Evolutionary conservation across 2,113 vertebrate genomes (phyloP).

Genomic region (Dromiciops gliroides): DNA sequence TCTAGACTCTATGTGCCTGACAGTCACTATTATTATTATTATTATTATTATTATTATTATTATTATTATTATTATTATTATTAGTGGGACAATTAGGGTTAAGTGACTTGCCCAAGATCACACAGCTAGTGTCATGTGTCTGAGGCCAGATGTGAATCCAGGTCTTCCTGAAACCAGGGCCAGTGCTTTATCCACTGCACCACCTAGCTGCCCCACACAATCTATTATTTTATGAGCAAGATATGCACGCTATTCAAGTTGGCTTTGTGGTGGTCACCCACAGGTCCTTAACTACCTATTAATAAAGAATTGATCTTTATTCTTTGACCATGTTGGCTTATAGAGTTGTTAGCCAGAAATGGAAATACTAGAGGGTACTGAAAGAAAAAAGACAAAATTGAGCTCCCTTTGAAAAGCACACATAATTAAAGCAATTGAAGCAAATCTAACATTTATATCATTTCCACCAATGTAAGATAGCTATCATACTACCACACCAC

Average conservation of each 20-base stretch:
- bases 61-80: no score
- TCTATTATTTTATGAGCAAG: slow-evolving; percentile 17
- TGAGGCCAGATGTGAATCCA: no score
- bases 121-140: no score
- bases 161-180: no score
- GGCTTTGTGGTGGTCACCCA: background rate
- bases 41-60: no score
- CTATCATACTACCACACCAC: background rate
- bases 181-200: no score
- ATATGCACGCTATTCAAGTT: background rate
- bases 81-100: no score
- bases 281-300: background rate
- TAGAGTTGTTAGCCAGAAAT: background rate
- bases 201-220: no score
- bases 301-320: background rate
- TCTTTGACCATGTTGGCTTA: background rate
- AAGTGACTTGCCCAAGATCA: no score
- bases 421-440: background rate
- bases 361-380: background rate
- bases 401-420: background rate
- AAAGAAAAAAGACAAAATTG: background rate
- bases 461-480: background rate
- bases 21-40: no score
- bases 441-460: background rate
- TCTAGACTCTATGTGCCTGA: slow-evolving; percentile 5